phyloP scores from a whole-genome alignment of 2,888 invertebrate genomes.

The Kryphioiulus occultus region DNA sequence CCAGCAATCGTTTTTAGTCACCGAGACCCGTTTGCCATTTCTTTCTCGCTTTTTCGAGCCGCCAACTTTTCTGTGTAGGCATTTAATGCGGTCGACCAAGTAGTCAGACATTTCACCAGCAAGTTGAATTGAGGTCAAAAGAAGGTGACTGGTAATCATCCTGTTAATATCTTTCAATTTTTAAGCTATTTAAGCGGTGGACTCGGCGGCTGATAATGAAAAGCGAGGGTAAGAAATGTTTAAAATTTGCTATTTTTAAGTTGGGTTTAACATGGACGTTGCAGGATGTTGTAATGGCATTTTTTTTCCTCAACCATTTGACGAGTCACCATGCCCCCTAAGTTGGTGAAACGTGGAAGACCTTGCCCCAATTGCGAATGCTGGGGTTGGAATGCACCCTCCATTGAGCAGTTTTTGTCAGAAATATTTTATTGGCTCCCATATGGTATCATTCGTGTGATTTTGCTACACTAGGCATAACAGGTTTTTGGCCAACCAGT shows the following conservation, averaged over 20 bases:
- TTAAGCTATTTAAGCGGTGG: background rate
- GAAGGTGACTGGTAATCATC: slow-evolving; percentile 41
- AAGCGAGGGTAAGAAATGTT: slow-evolving; percentile 9
- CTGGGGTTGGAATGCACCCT: background rate
- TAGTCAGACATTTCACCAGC: slow-evolving; percentile 20
- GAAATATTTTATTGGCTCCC: background rate
- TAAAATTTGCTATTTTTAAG: background rate
- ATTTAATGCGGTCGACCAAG: background rate
- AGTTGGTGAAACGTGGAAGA: slow-evolving; percentile 8
- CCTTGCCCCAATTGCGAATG: slow-evolving; percentile 1
- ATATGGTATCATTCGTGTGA: background rate
- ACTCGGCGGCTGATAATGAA: background rate
- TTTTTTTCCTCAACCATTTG: background rate
- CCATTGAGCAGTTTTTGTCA: background rate
- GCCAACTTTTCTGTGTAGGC: slow-evolving; percentile 29
- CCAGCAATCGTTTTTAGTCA: background rate
- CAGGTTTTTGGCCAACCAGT: background rate
- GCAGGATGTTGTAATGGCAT: background rate
- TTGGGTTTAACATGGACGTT: background rate
- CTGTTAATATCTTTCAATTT: slow-evolving; percentile 35
- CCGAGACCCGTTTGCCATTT: background rate
- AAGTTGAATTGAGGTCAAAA: slow-evolving; percentile 45
- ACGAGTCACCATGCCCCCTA: background rate
- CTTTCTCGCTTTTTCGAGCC: background rate
- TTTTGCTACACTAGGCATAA: background rate